Conservation (phyloP, 2,113 vertebrate genomes). For the Chrysochloris asiatica region DNA sequence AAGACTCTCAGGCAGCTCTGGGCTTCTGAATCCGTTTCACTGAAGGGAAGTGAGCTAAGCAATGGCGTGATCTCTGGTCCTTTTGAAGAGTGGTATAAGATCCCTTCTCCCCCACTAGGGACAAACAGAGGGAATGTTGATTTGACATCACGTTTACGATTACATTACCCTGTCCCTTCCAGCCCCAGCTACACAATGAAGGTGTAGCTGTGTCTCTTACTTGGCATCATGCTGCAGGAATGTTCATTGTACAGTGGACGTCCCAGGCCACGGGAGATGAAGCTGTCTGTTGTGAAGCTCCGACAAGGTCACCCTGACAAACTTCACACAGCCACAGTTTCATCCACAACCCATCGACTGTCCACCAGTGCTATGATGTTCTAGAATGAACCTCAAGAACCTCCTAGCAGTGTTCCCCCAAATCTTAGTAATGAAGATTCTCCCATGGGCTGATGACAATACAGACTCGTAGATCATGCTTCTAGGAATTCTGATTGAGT, state of each 20-base stretch:
- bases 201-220: neutral
- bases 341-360: neutral
- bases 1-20: neutral
- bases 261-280: neutral
- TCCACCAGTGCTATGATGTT: rapidly evolving
- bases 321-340: rapidly evolving
- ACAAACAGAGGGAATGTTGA: neutral
- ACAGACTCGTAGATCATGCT: neutral
- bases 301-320: neutral
- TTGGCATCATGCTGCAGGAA: neutral
- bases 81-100: neutral
- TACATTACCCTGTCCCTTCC: no score
- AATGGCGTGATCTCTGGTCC: neutral
- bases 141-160: neutral
- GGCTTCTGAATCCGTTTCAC: neutral
- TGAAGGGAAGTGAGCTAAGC: neutral
- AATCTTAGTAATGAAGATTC: neutral
- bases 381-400: neutral
- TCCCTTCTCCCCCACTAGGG: neutral
- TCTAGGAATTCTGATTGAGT: neutral
- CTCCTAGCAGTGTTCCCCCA: no score
- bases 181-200: neutral
- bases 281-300: neutral
- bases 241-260: neutral
- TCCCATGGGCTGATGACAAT: neutral